Conservation (phyloP, 2,888 invertebrate genomes). For the Julus scandinavius region DNA sequence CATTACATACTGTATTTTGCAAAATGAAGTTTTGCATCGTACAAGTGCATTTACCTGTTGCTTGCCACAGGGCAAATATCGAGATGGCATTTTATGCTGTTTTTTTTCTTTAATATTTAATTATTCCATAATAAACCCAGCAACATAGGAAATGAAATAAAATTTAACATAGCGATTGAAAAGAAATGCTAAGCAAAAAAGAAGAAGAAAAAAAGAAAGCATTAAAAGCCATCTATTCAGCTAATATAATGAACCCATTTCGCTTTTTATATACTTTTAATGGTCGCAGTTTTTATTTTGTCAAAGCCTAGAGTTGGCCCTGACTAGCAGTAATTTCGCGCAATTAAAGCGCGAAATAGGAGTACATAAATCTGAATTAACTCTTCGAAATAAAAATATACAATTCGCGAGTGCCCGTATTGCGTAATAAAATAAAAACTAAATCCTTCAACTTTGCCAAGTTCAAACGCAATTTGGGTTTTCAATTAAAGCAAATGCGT, state of each 20-base stretch:
- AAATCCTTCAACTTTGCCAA: background rate
- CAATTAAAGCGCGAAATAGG: constrained; percentile 35
- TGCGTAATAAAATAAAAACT: constrained; percentile 16
- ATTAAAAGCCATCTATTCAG: constrained; percentile 15
- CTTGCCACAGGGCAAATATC: background rate
- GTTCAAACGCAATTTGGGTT: constrained; percentile 29
- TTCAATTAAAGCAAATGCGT: background rate
- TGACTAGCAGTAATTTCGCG: background rate
- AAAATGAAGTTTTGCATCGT: background rate
- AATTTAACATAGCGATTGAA: background rate
- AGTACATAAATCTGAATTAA: background rate
- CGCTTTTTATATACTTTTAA: constrained; percentile 6
- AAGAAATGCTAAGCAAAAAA: background rate
- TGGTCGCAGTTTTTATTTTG: background rate
- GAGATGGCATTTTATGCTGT: background rate
- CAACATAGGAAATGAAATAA: background rate
- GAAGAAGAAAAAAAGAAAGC: background rate
- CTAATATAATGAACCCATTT: constrained; percentile 22
- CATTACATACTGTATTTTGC: background rate
- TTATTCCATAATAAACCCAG: background rate
- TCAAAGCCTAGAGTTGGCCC: background rate
- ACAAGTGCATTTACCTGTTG: background rate
- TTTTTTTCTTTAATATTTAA: background rate
- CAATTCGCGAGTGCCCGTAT: background rate
- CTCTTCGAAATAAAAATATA: constrained; percentile 1